These are phyloP conservation scores for Paratrypauchen microcephalus DNA, from an alignment of 2,797 vertebrate genomes.

Conservation along the genomic window DNA sequence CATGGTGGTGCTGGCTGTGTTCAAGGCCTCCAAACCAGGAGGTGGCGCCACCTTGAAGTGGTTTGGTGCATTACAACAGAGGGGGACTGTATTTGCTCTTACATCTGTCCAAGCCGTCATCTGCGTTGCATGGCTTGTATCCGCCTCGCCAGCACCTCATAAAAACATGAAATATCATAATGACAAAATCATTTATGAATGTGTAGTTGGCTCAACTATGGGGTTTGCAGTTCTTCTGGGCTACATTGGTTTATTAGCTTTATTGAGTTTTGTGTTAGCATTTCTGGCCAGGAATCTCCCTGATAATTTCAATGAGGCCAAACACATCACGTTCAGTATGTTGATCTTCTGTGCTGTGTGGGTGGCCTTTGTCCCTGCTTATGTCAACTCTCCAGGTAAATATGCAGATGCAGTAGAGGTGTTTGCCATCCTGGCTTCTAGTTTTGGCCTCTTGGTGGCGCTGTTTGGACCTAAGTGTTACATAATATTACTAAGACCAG, in stretches of 20 bases:
- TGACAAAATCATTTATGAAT: constrained; percentile 69
- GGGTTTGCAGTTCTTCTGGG: constrained; percentile 58
- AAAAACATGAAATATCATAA: constrained; percentile 65
- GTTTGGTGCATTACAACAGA: constrained; percentile 67
- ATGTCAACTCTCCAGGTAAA: constrained; percentile 65
- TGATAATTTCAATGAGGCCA: constrained; percentile 56
- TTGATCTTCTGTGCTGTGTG: constrained; percentile 57
- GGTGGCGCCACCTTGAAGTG: constrained; percentile 56
- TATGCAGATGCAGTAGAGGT: constrained; percentile 63
- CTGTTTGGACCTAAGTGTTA: constrained; percentile 60
- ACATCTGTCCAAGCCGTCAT: constrained; percentile 47
- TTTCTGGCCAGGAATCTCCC: constrained; percentile 67
- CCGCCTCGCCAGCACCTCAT: constrained; percentile 55
- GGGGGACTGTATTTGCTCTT: constrained; percentile 60
- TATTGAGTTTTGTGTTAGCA: constrained; percentile 60
- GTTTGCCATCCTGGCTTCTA: constrained; percentile 63
- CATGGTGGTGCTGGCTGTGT: constrained; percentile 54
- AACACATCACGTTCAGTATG: constrained; percentile 64
- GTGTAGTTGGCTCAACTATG: constrained; percentile 57
- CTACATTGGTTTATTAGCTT: constrained; percentile 63
- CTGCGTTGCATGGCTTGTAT: constrained; percentile 54
- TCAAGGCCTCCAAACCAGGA: constrained; percentile 50
- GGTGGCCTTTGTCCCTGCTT: constrained; percentile 58
- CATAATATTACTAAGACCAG: constrained; percentile 56
- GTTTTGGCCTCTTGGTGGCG: constrained; percentile 53